phyloP scores from a whole-genome alignment of 2,888 invertebrate species.

The Acrobasis consociella region DNA sequence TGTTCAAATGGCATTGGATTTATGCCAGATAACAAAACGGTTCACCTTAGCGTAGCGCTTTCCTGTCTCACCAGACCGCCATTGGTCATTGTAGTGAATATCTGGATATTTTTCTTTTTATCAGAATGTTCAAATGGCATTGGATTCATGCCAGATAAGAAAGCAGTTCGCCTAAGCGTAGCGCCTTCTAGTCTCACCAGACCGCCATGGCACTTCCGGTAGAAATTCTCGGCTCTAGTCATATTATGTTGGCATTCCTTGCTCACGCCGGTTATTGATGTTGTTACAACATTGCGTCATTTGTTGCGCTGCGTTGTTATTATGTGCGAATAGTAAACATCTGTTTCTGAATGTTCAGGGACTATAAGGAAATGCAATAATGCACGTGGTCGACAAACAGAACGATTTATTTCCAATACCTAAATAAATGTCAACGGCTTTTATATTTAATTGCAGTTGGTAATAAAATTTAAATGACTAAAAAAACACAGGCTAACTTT shows the following conservation, averaged over 20 bases:
- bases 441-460: no score
- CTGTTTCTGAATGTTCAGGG: not conserved
- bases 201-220: conserved; percentile 49
- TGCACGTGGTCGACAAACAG: no score
- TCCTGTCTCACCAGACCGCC: no score
- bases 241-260: conserved; percentile 4
- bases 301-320: not conserved
- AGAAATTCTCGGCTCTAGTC: conserved; percentile 46
- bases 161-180: conserved; percentile 12
- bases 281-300: conserved; percentile 4
- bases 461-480: no score
- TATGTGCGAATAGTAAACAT: conserved; percentile 1
- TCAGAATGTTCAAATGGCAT: no score
- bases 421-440: no score
- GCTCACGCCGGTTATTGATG: conserved; percentile 9
- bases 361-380: conserved; percentile 2
- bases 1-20: conserved; percentile 7
- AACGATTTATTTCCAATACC: no score
- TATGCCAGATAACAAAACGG: not conserved
- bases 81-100: no score
- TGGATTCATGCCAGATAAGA: not conserved
- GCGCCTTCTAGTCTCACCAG: conserved; percentile 32
- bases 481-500: no score
- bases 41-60: conserved; percentile 18
- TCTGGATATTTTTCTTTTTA: no score